A percentile compares a stretch with the other conserved stretches of the same genome.
phyloP scores from a whole-genome alignment of 2,113 vertebrate genomes.

The Mungos mungo region DNA sequence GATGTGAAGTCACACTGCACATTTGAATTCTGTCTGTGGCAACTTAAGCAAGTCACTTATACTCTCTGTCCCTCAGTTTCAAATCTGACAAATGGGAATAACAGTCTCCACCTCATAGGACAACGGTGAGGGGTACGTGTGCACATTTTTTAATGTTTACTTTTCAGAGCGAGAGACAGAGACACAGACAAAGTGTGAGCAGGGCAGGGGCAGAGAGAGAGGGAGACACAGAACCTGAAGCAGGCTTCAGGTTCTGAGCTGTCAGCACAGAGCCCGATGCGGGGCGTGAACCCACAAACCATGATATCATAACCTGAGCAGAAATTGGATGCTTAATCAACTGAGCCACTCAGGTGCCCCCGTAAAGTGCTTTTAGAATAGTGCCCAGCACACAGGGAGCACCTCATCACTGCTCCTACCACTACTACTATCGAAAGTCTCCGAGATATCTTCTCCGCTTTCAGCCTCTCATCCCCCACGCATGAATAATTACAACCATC shows the following conservation, averaged over 20 bases:
- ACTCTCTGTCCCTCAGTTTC: not conserved
- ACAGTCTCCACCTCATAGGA: not conserved
- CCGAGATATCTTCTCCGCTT: not conserved
- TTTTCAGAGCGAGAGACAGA: no score
- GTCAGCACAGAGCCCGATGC: no score
- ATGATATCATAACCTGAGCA: no score
- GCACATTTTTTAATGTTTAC: no score
- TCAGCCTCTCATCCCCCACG: not conserved
- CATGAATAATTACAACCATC: not conserved
- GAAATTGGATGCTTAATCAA: no score
- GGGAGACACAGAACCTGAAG: no score
- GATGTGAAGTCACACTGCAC: not conserved
- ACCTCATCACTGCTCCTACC: no score
- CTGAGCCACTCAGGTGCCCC: not conserved
- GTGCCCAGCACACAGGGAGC: not conserved
- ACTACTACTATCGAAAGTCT: not conserved
- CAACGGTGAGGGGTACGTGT: not conserved
- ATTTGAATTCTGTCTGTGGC: not conserved
- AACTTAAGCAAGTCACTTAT: not conserved
- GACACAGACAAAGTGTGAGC: no score
- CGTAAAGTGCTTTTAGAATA: not conserved
- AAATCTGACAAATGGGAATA: not conserved
- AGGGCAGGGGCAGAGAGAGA: no score
- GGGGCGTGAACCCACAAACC: no score
- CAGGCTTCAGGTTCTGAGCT: no score